Evolutionary conservation across 2,113 vertebrate species (phyloP), one percentile per base, ranked within the genome.

Genomic region (Octodon degus): DNA sequence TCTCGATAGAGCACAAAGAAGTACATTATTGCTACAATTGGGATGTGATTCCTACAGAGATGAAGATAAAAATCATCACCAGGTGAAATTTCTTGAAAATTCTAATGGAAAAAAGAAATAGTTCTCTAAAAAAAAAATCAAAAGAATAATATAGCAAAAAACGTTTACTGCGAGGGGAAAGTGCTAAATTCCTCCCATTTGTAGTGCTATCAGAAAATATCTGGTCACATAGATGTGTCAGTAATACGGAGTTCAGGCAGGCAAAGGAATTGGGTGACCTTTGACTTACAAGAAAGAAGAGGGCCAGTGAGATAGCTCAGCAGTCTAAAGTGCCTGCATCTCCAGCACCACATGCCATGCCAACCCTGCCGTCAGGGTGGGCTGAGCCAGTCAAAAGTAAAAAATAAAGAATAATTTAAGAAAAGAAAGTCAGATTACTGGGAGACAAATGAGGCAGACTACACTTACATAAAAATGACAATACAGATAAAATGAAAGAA

Each of bases 71-170:
- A 96, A 97, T 91, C 82, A 5, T 77, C 65, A 30, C 82, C 72
- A 58, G 43, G 32, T 92, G n/a, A 97, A 96, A 68, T 91, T 81
- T 92, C 62, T 83, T 95, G 30, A 37, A 95, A 74, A 12, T 92
- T 77, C n/a, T 94, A 85, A 11, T 37, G 27, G 19, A 17, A 7
- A 86, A 95, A 86, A 47, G 27, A 89, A 88, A 88, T 14, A 2
- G n/a, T 91, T 82, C 32, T 90, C 79, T 87, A 70, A 85, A 89
- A 93, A 82, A 81, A 82, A 93, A 50, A 1, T 62, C 62, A 34
- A 83, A 92, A 70, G 50, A 77, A 81, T 65, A 74, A 79, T 83
- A 53, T 32, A 53, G 40, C 47, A 90, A 90, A 90, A 92, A 76
- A 34, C 81, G 24, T 86, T 89, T 87, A 40, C 65, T 70, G 2